Conservation (phyloP, 2,113 vertebrate species). For the Tachysurus vachellii region DNA sequence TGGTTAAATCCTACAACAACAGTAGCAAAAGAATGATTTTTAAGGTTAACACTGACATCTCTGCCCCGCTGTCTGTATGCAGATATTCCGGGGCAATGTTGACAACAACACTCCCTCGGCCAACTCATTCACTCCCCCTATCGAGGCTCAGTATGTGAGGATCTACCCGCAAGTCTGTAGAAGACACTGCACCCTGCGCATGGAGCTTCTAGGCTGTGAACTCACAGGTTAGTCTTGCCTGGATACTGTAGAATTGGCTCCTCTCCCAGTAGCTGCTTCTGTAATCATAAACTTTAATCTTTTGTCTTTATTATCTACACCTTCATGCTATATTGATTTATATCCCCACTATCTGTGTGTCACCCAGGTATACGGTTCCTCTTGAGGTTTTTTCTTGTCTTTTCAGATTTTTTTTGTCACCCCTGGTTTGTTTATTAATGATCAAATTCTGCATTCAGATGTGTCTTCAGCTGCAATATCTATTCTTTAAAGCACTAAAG, state of each 20-base stretch:
- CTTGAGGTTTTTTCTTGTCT: neutral
- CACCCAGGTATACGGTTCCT: neutral
- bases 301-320: neutral
- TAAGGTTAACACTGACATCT: slow-evolving; percentile 25
- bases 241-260: neutral
- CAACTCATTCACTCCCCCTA: slow-evolving; percentile 95
- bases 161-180: slow-evolving; percentile 97
- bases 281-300: neutral
- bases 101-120: slow-evolving; percentile 96
- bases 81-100: slow-evolving; percentile 95
- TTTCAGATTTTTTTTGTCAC: neutral
- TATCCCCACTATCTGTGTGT: neutral
- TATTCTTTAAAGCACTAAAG: neutral
- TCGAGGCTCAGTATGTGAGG: slow-evolving; percentile 91
- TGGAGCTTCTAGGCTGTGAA: slow-evolving; percentile 98
- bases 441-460: neutral
- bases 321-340: neutral
- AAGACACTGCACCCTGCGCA: slow-evolving; percentile 92
- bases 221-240: slow-evolving; percentile 80
- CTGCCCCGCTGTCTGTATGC: slow-evolving; percentile 55
- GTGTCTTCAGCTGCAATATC: neutral
- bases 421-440: neutral
- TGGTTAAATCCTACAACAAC: neutral
- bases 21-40: neutral
- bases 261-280: neutral